Percentiles rank a stretch among this genome's conserved stretches.
Conservation (phyloP, 2,113 vertebrate species). For the Stegastes partitus region DNA sequence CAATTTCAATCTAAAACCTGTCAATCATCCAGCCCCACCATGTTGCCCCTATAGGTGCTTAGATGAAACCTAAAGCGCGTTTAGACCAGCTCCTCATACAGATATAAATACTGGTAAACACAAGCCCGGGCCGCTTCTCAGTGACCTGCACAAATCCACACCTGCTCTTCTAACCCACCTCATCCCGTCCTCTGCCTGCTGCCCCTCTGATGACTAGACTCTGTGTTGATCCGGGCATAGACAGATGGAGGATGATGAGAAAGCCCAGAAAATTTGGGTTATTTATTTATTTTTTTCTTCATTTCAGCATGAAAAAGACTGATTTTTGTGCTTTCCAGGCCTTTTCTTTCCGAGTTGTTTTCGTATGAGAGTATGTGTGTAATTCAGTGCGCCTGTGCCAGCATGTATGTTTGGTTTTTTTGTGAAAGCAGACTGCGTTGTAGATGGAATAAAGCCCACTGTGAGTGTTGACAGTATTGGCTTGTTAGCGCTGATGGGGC, state of each 20-base stretch:
- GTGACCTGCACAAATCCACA: conserved; percentile 9
- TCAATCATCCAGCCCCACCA: too few relatives aligned
- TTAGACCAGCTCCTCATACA: background rate
- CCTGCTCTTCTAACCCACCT: background rate
- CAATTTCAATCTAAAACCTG: too few relatives aligned
- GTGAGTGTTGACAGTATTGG: conserved; percentile 68
- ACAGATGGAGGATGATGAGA: conserved; percentile 39
- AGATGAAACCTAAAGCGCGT: too few relatives aligned
- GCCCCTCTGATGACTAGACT: conserved; percentile 11
- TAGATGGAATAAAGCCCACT: conserved; percentile 63
- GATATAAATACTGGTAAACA: conserved; percentile 6
- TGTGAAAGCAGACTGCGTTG: conserved; percentile 48
- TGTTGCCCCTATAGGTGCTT: too few relatives aligned
- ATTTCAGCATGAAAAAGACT: conserved; percentile 21
- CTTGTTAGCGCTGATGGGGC: conserved; percentile 62
- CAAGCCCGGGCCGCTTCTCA: background rate
- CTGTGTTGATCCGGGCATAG: conserved; percentile 12
- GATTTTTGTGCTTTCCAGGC: conserved; percentile 10
- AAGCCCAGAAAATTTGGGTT: conserved; percentile 15
- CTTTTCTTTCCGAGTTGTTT: conserved; percentile 25
- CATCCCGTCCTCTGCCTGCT: conserved; percentile 13
- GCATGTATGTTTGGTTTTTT: conserved; percentile 49
- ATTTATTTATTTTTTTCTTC: conserved; percentile 46
- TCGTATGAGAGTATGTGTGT: conserved; percentile 29
- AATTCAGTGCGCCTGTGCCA: conserved; percentile 32